Base-by-base conservation (phyloP, 2,113 vertebrate genomes). In the Coreoperca whiteheadi region DNA sequence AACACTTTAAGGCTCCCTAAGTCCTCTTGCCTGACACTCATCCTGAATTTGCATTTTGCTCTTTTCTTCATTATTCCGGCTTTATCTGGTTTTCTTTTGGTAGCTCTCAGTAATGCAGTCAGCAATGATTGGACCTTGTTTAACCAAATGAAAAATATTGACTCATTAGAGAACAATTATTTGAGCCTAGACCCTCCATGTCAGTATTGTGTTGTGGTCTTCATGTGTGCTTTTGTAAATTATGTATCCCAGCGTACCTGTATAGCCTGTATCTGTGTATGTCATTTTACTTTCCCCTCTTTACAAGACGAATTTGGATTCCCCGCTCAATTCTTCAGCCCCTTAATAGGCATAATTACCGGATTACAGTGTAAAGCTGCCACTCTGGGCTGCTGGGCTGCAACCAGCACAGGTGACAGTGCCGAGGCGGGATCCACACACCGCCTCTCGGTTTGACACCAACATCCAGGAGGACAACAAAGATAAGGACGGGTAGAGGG, bases 341-440 rank as follows among this genome's bases (percentile, higher is more conserved):
- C 77, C 72, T 83, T 95, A 94, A 94, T 94, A 93, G 94, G 89
- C 92, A 91, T 94, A 93, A 95, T 94, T 94, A 94, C 87, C 72
- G 91, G 94, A 95, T 95, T 95, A 95, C 88, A 86, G 81, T 75
- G 75, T 81, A 94, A 92, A 93, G 90, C 91, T 85, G 82, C 88
- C 84, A 77, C 90, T 90, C 87, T 88, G 89, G 90, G 92, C 84
- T 90, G 66, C 67, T 51, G 87, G 2, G 87, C 86, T 76, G 67
- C 64, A 85, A 77, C 83, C 80, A 9, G 86, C 28, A 64, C n/a
- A 89, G 87, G 90, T 87, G 91, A 89, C 89, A 84, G 87, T 12
- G 83, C 81, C 21, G 87, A 90, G 88, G 91, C 75, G 61, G 89
- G 87, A 87, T 88, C 82, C 84, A 14, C 77, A 71, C 73, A 41